Evolutionary conservation across 2,888 invertebrate species (phyloP).

Genomic region (Sympetrum striolatum): DNA sequence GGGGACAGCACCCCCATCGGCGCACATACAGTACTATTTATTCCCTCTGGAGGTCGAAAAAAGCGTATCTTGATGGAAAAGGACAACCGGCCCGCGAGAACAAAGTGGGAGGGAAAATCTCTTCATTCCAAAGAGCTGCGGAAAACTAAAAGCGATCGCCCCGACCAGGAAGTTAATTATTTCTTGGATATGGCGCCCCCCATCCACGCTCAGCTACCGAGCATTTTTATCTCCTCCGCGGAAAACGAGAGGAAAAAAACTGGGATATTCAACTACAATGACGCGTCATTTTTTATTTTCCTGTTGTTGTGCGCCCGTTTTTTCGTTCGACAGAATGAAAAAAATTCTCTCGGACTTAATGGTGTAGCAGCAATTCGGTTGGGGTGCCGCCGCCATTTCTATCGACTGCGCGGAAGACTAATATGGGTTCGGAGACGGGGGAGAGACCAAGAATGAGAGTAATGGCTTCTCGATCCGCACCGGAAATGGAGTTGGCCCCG

Average conservation of each 20-base stretch:
- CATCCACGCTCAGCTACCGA: not conserved
- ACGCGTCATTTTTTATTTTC: slow-evolving; percentile 11
- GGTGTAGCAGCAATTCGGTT: slow-evolving; percentile 41
- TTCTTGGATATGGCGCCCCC: not conserved
- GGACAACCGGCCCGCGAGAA: not conserved
- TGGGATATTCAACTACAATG: not conserved
- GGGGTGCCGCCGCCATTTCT: slow-evolving; percentile 29
- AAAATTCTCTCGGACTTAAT: slow-evolving; percentile 20
- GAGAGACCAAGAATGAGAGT: slow-evolving; percentile 36
- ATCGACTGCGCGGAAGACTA: slow-evolving; percentile 18
- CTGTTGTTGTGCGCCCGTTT: not conserved
- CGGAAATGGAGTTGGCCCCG: slow-evolving; percentile 34
- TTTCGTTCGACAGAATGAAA: slow-evolving; percentile 1
- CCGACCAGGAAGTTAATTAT: slow-evolving; percentile 36
- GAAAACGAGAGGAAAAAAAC: not conserved
- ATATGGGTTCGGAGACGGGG: slow-evolving; percentile 33
- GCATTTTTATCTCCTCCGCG: not conserved
- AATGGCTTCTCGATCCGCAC: slow-evolving; percentile 41
- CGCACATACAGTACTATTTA: too few species aligned
- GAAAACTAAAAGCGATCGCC: not conserved
- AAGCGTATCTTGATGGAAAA: not conserved
- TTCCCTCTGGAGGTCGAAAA: too few species aligned
- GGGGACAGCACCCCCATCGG: too few species aligned
- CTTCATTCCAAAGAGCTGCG: not conserved
- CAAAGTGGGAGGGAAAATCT: not conserved